Base-by-base conservation (phyloP, 2,113 vertebrate genomes). In the Melanotaenia duboulayi region DNA sequence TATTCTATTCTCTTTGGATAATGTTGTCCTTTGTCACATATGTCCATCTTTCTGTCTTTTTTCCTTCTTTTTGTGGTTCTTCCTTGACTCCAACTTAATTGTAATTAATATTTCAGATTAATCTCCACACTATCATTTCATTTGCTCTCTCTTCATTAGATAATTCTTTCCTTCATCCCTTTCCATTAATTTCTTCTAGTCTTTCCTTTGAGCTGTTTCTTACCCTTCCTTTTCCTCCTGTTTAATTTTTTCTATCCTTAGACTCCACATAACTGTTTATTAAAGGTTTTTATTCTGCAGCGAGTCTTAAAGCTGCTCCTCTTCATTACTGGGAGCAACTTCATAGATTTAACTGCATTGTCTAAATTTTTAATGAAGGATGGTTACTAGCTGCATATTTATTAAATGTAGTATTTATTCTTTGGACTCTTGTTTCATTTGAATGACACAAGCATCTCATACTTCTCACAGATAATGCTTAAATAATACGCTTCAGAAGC, bases 401-500 rank as follows among this genome's bases (percentile, higher is more conserved):
- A 22, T 46, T 65, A 16, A 42, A 16, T 16, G 11, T 6, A 13
- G 12, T 14, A 44, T 39, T 48, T 8, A 7, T 40, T 28, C 12
- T 50, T 66, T 49, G 1, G 1, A 54, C 32, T 14, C 11, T 23
- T 56, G 19, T 59, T 48, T 20, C 11, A 25, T 68, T 71, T 82
- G 65, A 59, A 84, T 81, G 71, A 80, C 52, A 23, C 1, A 56
- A 37, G 40, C 39, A 58, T 70, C 3, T 17, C 1, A 9, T 0
- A 63, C 1, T 63, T 44, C 54, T n/a, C 19, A 24, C 54, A 56
- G 57, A 49, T 39, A 75, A 71, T 56, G 76, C 37, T 55, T 69
- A 87, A 80, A 80, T 74, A 83, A 84, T 46, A 39, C 12, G 66
- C 67, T 11, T 22, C 66, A 55, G 25, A 50, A 56, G n/a, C 19